Conservation (phyloP, 2,797 vertebrate genomes). For the Chrysocyon brachyurus region DNA sequence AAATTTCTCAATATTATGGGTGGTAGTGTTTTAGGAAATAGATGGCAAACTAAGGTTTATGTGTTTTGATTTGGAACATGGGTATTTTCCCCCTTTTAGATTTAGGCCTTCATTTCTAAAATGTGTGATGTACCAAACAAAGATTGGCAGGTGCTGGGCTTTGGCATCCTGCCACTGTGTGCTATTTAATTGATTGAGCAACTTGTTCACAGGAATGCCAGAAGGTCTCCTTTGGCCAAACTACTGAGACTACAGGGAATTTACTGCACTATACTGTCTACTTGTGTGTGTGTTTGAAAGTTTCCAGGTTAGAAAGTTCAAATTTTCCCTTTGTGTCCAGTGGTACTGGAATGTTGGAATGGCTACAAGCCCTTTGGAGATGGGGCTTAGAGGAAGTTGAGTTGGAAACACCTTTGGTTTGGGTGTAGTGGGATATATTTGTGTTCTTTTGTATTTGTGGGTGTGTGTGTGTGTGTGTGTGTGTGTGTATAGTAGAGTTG, state of each 20-base stretch:
- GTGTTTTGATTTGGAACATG: not conserved
- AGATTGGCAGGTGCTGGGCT: constrained; percentile 50
- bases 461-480: too few species aligned
- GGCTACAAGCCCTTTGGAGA: not conserved
- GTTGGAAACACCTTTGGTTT: not conserved
- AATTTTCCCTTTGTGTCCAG: not conserved
- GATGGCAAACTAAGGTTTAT: constrained; percentile 3
- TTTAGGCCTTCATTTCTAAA: constrained; percentile 73
- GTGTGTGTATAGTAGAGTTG: not conserved
- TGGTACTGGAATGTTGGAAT: not conserved
- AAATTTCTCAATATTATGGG: not conserved
- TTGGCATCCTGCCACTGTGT: constrained; percentile 69
- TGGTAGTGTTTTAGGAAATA: not conserved
- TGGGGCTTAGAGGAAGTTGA: not conserved
- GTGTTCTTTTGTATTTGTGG: not conserved
- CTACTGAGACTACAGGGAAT: constrained; percentile 2
- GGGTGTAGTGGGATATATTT: not conserved
- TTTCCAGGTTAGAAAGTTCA: not conserved
- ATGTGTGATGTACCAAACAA: constrained; percentile 75
- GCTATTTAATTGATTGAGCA: constrained; percentile 64
- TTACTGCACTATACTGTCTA: not conserved
- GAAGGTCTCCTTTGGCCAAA: constrained; percentile 65
- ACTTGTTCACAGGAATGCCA: constrained; percentile 65
- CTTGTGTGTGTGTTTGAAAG: not conserved
- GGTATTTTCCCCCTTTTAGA: constrained; percentile 10